phyloP scores from a whole-genome alignment of 1,140 invertebrate genomes.

The Drosophila subpulchrella region DNA sequence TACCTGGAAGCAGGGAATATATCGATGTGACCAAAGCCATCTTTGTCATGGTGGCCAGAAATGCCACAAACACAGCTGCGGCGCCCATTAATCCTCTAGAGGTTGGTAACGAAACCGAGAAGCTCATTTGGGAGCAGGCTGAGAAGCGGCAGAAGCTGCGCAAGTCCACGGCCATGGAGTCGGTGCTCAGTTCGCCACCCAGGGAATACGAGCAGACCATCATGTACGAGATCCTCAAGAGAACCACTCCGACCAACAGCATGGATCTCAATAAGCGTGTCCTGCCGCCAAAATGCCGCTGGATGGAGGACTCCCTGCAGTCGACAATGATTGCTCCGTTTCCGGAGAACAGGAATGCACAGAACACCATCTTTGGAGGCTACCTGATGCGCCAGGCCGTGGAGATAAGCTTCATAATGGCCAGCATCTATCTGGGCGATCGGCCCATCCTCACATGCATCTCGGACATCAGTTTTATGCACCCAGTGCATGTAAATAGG shows the following conservation, averaged over 20 bases:
- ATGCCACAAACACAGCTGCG: conserved; percentile 87
- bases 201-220: conserved; percentile 88
- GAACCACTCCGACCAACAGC: conserved; percentile 86
- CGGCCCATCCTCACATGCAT: conserved; percentile 87
- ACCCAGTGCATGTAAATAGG: conserved; percentile 90
- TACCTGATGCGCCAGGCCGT: conserved; percentile 92
- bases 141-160: conserved; percentile 86
- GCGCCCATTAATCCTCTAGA: conserved; percentile 88
- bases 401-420: conserved; percentile 90
- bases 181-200: conserved; percentile 88
- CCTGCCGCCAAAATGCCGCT: conserved; percentile 87
- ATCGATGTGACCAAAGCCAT: conserved; percentile 88
- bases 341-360: conserved; percentile 87
- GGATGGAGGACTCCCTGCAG: conserved; percentile 86
- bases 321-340: conserved; percentile 66
- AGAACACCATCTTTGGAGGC: conserved; percentile 93
- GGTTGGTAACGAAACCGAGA: conserved; percentile 87
- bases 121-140: conserved; percentile 86
- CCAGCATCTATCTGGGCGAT: conserved; percentile 86
- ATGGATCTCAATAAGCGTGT: conserved; percentile 85
- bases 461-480: conserved; percentile 90
- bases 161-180: conserved; percentile 84
- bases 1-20: conserved; percentile 85
- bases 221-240: conserved; percentile 89
- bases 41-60: conserved; percentile 91